Conservation (phyloP, 2,888 invertebrate genomes). For the Sturmia bella region DNA sequence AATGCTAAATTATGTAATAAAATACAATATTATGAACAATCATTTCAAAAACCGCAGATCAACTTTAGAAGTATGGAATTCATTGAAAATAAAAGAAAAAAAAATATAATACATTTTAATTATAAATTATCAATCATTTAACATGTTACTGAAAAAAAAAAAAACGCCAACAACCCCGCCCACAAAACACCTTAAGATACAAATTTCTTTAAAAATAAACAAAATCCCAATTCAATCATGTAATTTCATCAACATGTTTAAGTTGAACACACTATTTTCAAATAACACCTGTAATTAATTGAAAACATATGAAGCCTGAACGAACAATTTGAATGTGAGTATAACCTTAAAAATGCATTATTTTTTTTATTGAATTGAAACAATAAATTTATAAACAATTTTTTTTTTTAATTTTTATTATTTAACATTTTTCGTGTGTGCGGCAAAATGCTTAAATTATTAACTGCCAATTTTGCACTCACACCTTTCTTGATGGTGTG, state of each 20-base stretch:
- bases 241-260: neutral
- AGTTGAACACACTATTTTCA: too few relatives aligned
- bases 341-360: neutral
- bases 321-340: neutral
- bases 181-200: slow-evolving; percentile 69
- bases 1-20: slow-evolving; percentile 33
- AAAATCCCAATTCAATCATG: neutral
- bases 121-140: slow-evolving; percentile 41
- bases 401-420: too few relatives aligned
- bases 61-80: slow-evolving; percentile 20
- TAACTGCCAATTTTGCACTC: too few relatives aligned
- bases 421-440: too few relatives aligned
- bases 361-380: too few relatives aligned
- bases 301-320: too few relatives aligned
- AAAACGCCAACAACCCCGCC: slow-evolving; percentile 67
- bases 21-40: slow-evolving; percentile 42
- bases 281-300: neutral
- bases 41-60: slow-evolving; percentile 32
- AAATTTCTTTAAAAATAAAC: slow-evolving; percentile 49
- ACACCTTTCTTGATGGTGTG: too few relatives aligned
- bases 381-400: too few relatives aligned
- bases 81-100: slow-evolving; percentile 25
- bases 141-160: slow-evolving; percentile 27
- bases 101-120: slow-evolving; percentile 30
- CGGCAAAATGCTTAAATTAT: too few relatives aligned